Conservation (phyloP, 2,797 vertebrate genomes). For the Pangasius macronema region DNA sequence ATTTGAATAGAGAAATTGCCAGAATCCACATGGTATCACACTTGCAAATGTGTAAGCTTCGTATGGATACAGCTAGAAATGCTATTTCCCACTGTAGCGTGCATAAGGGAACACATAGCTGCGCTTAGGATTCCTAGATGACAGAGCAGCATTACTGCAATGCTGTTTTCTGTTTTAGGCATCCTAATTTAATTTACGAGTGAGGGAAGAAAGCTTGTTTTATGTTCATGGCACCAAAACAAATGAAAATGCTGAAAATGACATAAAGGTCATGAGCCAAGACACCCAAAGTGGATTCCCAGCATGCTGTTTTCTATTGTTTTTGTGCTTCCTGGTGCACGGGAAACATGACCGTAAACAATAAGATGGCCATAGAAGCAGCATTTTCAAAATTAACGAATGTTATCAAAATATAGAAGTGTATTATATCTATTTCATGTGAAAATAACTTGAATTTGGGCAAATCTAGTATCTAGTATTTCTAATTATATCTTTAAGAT, state of each 20-base stretch:
- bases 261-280: not conserved
- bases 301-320: not conserved
- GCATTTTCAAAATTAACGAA: no score
- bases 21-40: not conserved
- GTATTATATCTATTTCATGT: no score
- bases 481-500: not conserved
- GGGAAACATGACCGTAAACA: no score
- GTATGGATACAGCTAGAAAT: not conserved
- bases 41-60: not conserved
- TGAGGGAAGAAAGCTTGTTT: not conserved
- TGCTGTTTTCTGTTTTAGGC: not conserved
- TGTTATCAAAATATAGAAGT: no score
- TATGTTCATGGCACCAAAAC: not conserved
- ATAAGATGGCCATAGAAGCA: no score
- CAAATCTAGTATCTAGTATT: not conserved
- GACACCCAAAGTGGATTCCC: not conserved
- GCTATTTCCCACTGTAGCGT: not conserved
- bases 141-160: not conserved
- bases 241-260: not conserved
- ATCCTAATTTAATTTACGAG: not conserved
- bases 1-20: not conserved
- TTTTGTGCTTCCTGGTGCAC: not conserved
- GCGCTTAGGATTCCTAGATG: not conserved
- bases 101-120: not conserved
- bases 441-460: no score